Percentiles rank a stretch among this genome's conserved stretches.
phyloP scores from a whole-genome alignment of 2,797 vertebrate species.

The Cyclopterus lumpus region DNA sequence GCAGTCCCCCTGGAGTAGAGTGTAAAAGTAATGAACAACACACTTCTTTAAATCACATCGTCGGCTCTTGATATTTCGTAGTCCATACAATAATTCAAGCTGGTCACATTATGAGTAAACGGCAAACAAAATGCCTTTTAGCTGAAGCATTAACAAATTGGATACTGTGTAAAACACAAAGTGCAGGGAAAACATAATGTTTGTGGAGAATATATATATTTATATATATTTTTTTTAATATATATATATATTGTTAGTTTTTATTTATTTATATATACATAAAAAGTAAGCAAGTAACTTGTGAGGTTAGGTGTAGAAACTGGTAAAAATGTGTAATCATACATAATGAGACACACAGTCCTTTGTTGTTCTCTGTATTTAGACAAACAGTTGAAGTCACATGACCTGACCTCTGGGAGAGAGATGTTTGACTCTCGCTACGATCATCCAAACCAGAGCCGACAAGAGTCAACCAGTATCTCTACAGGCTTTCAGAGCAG shows the following conservation, averaged over 20 bases:
- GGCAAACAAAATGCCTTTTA: slow-evolving; percentile 15
- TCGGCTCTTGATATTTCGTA: slow-evolving; percentile 10
- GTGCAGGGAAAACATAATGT: not conserved
- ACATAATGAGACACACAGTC: not conserved
- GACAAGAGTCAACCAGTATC: slow-evolving; percentile 9
- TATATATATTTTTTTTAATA: too few relatives aligned
- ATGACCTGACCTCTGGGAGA: slow-evolving; percentile 33
- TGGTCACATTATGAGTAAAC: slow-evolving; percentile 19
- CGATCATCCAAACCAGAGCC: slow-evolving; percentile 29
- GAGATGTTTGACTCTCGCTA: slow-evolving; percentile 42
- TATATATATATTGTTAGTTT: too few relatives aligned
- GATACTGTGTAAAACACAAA: slow-evolving; percentile 9
- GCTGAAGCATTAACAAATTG: not conserved
- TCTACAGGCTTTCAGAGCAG: not conserved
- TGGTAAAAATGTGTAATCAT: too few relatives aligned
- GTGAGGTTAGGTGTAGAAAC: too few relatives aligned
- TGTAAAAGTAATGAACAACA: slow-evolving; percentile 54
- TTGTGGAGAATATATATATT: not conserved
- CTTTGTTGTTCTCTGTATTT: slow-evolving; percentile 20
- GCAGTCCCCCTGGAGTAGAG: slow-evolving; percentile 35
- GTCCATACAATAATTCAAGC: slow-evolving; percentile 26
- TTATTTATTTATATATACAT: too few relatives aligned
- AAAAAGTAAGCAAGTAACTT: too few relatives aligned
- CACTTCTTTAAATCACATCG: slow-evolving; percentile 54
- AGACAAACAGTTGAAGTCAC: slow-evolving; percentile 17